Percentiles rank a stretch among this genome's conserved stretches.
Evolutionary conservation across 2,113 vertebrate species (phyloP).

Genomic region (Pseudopipra pipra): DNA sequence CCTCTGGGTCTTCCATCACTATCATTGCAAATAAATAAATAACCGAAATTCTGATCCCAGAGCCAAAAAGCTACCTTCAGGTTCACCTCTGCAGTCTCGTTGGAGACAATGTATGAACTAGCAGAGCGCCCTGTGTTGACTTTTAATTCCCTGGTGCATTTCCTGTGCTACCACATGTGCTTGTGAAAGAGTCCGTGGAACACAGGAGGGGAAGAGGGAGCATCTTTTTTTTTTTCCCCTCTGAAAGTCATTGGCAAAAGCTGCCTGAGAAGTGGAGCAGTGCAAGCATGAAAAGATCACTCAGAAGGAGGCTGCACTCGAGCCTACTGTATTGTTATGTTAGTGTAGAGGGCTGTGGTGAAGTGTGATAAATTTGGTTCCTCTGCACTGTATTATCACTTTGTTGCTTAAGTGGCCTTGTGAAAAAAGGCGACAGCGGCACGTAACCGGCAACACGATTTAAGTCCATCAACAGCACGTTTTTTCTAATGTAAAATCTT

Average conservation of each 20-base stretch:
- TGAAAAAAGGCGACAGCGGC: background rate
- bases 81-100: conserved; percentile 58
- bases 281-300: background rate
- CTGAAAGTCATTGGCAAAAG: conserved; percentile 14
- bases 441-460: background rate
- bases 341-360: background rate
- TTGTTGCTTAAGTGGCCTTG: conserved; percentile 3
- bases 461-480: background rate
- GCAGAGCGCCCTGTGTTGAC: background rate
- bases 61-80: conserved; percentile 49
- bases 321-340: background rate
- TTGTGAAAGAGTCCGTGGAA: background rate
- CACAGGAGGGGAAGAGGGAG: background rate
- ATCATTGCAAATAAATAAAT: conserved; percentile 53
- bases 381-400: background rate
- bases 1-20: conserved; percentile 35
- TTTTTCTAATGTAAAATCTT: conserved; percentile 1
- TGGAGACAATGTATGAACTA: conserved; percentile 41
- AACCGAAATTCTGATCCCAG: background rate
- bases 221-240: background rate
- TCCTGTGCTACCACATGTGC: background rate
- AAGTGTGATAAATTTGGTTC: conserved; percentile 28
- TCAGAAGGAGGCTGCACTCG: background rate
- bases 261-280: background rate
- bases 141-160: conserved; percentile 15